A percentile compares a stretch with the other conserved stretches of the same genome.
These are phyloP conservation scores for Shargacucullia verbasci DNA, from an alignment of 2,888 invertebrate species.

Conservation along the genomic window DNA sequence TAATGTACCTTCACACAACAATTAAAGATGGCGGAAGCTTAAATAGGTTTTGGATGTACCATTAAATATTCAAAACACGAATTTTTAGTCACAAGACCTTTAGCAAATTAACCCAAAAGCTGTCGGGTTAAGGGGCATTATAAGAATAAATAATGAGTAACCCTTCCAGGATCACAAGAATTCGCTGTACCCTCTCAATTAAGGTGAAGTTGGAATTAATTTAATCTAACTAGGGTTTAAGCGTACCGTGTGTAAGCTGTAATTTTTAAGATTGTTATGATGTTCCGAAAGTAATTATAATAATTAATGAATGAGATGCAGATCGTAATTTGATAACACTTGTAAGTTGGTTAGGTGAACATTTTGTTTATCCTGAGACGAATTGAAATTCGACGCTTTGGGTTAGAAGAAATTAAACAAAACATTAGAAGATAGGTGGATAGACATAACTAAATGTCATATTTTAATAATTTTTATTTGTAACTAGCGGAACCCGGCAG, in stretches of 20 bases:
- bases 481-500: too few relatives aligned
- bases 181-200: constrained; percentile 74
- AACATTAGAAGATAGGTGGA: too few relatives aligned
- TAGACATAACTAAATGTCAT: too few relatives aligned
- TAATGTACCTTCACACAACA: constrained; percentile 44
- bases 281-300: constrained; percentile 30
- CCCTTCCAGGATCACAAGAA: constrained; percentile 66
- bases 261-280: constrained; percentile 49
- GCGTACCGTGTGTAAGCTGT: constrained; percentile 51
- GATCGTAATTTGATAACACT: constrained; percentile 33
- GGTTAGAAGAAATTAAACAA: too few relatives aligned
- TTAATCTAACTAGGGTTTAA: constrained; percentile 73
- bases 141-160: constrained; percentile 82
- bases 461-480: too few relatives aligned
- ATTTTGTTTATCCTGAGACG: too few relatives aligned
- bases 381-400: too few relatives aligned
- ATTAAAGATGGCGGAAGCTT: constrained; percentile 44
- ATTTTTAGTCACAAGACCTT: constrained; percentile 72
- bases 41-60: constrained; percentile 54
- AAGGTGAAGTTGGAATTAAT: constrained; percentile 79
- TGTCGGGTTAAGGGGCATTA: constrained; percentile 75
- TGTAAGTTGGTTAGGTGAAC: background rate
- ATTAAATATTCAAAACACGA: constrained; percentile 69
- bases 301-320: constrained; percentile 43
- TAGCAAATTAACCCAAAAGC: constrained; percentile 76